phyloP scores from a whole-genome alignment of 2,797 vertebrate genomes.

The Falco peregrinus region DNA sequence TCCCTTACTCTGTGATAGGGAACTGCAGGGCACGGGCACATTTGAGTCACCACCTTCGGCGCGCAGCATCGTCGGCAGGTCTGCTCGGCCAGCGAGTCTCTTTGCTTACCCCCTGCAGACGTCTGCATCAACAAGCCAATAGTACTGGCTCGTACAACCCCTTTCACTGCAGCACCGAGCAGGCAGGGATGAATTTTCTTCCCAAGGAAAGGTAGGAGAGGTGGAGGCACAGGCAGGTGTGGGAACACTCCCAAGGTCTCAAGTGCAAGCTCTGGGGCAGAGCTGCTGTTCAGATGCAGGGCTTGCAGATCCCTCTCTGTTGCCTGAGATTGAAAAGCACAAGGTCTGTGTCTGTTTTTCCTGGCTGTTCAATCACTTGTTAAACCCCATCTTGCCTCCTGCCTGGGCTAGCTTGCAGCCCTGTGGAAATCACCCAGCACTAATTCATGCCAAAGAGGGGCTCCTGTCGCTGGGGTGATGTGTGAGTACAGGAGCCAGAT shows the following conservation, averaged over 20 bases:
- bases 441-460: not conserved
- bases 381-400: not conserved
- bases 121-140: not conserved
- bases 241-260: not conserved
- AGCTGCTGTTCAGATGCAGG: not conserved
- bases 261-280: not conserved
- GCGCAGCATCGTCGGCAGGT: not conserved
- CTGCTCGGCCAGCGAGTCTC: not conserved
- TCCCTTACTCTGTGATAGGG: not conserved
- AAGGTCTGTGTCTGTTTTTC: not conserved
- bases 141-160: not conserved
- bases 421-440: not conserved
- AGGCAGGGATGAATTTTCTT: not conserved
- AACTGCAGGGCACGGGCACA: not conserved
- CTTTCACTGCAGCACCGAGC: not conserved
- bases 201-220: not conserved
- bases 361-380: not conserved
- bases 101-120: not conserved
- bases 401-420: not conserved
- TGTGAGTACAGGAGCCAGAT: not conserved
- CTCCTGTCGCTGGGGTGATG: constrained; percentile 17
- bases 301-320: not conserved
- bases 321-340: not conserved
- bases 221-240: not conserved
- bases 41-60: not conserved